Percentiles rank a stretch among this genome's conserved stretches.
These are phyloP conservation scores for Pristionchus pacificus DNA, from an alignment of 1,140 invertebrate species.

Conservation along the genomic window DNA sequence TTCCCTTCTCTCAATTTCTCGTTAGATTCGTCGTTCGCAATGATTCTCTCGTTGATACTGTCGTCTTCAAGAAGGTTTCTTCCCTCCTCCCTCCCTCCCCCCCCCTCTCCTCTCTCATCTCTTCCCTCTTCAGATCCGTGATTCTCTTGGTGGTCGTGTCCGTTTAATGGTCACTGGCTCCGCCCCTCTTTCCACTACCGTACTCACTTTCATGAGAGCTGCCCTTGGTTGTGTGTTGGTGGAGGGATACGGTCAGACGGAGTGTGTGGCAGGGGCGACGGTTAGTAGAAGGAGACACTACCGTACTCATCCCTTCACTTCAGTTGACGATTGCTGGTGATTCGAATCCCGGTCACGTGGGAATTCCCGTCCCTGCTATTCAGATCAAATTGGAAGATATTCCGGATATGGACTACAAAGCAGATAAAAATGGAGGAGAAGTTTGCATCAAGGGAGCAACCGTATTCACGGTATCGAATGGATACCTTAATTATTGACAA, in stretches of 20 bases:
- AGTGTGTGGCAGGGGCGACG: conserved; percentile 83
- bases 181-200: conserved; percentile 82
- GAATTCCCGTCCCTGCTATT: conserved; percentile 84
- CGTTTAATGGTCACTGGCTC: conserved; percentile 87
- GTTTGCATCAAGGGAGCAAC: conserved; percentile 38
- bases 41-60: conserved; percentile 10
- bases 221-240: conserved; percentile 77
- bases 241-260: conserved; percentile 85
- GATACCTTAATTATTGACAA: background rate
- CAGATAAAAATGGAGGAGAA: conserved; percentile 57
- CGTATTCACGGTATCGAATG: background rate
- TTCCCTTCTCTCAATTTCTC: too few relatives aligned
- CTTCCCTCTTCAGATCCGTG: conserved; percentile 26
- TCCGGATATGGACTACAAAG: conserved; percentile 22
- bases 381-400: conserved; percentile 58
- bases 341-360: conserved; percentile 3
- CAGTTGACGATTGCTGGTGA: conserved; percentile 9
- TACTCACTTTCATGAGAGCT: conserved; percentile 84
- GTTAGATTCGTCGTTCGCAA: conserved; percentile 10
- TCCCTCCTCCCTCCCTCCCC: too few relatives aligned
- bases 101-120: too few relatives aligned
- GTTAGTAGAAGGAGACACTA: conserved; percentile 84
- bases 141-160: conserved; percentile 75
- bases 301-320: too few relatives aligned
- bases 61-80: conserved; percentile 19